Conservation (phyloP, 2,797 vertebrate species). For the Falco novaeseelandiae region DNA sequence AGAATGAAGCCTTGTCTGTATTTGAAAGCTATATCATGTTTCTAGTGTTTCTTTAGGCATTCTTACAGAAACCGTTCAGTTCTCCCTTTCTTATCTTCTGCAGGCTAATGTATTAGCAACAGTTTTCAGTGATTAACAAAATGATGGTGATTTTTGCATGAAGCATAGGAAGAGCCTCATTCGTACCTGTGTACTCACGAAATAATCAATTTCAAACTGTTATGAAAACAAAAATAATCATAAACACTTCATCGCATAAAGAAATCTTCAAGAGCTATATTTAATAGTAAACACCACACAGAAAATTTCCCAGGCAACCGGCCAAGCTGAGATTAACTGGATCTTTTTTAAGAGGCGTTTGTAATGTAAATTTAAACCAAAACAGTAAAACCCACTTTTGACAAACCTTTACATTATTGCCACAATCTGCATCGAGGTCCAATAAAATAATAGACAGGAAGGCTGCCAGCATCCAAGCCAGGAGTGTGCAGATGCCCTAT, state of each 20-base stretch:
- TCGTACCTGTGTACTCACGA: not conserved
- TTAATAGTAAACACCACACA: conserved; percentile 23
- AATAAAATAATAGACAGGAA: conserved; percentile 39
- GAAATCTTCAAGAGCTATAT: not conserved
- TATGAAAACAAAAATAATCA: conserved; percentile 26
- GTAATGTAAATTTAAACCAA: conserved; percentile 39
- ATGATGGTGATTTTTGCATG: not conserved
- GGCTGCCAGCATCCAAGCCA: conserved; percentile 19
- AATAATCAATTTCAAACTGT: not conserved
- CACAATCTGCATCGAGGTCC: not conserved
- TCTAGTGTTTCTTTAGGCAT: conserved; percentile 50
- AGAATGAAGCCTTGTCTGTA: conserved; percentile 67
- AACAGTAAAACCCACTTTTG: conserved; percentile 24
- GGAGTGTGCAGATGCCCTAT: not conserved
- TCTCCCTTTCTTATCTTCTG: not conserved
- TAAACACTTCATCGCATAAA: conserved; percentile 35
- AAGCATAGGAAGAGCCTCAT: conserved; percentile 1
- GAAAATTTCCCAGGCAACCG: conserved; percentile 45
- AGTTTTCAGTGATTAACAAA: conserved; percentile 12
- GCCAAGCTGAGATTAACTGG: conserved; percentile 44
- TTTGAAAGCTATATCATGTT: conserved; percentile 60
- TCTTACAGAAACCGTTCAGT: conserved; percentile 35
- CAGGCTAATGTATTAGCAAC: conserved; percentile 23
- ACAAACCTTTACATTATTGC: conserved; percentile 32
- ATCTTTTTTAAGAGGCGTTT: conserved; percentile 14